phyloP scores from a whole-genome alignment of 1,140 invertebrate genomes.

The Plutomurus gul region DNA sequence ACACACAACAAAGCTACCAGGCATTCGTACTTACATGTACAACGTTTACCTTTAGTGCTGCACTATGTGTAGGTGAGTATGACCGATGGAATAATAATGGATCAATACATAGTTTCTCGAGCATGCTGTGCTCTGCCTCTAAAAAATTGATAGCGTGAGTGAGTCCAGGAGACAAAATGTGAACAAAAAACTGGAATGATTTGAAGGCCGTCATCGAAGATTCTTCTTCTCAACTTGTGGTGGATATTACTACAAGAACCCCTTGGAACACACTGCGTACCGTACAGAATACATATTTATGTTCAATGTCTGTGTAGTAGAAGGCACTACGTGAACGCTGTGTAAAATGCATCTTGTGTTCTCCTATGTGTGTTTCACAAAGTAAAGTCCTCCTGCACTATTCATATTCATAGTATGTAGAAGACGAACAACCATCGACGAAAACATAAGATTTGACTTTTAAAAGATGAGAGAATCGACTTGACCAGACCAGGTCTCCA shows the following conservation, averaged over 20 bases:
- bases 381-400: too few species aligned
- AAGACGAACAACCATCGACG: too few species aligned
- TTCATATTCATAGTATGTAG: neutral
- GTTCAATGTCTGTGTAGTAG: neutral
- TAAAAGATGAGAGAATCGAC: neutral
- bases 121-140: constrained; percentile 30
- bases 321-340: neutral
- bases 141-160: constrained; percentile 51
- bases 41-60: neutral
- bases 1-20: neutral
- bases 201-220: constrained; percentile 44
- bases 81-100: constrained; percentile 46
- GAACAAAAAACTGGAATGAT: constrained; percentile 48
- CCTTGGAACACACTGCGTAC: neutral
- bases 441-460: constrained; percentile 13
- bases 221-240: constrained; percentile 4
- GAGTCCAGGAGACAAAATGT: constrained; percentile 46
- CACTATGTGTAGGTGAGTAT: constrained; percentile 38
- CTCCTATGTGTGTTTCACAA: too few species aligned
- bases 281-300: neutral
- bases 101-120: constrained; percentile 41
- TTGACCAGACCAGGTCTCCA: neutral
- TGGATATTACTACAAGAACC: neutral
- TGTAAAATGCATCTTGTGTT: neutral
- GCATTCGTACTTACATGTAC: neutral